These are phyloP conservation scores for Magallana ariakensis DNA, from an alignment of 1,140 invertebrate genomes.

Conservation along the genomic window DNA sequence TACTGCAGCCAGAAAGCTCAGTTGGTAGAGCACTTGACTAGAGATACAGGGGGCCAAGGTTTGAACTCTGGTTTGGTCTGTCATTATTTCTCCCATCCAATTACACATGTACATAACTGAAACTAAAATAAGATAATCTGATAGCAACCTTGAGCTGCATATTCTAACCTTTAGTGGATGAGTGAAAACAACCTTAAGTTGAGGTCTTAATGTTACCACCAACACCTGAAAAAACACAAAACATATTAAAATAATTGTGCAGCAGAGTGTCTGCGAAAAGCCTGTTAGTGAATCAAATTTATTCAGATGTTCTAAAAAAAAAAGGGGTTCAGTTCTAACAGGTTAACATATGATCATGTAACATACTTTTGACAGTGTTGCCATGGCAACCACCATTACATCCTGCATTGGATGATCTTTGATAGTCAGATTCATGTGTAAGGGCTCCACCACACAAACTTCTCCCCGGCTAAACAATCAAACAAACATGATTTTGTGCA, in stretches of 20 bases:
- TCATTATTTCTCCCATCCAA: too few species aligned
- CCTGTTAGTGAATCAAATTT: neutral
- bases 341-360: neutral
- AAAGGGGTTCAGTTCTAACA: neutral
- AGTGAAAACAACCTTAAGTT: constrained; percentile 86
- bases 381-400: constrained; percentile 91
- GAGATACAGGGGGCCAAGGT: too few species aligned
- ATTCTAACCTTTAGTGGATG: constrained; percentile 81
- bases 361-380: constrained; percentile 91
- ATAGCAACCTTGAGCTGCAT: too few species aligned
- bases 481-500: neutral
- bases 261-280: neutral
- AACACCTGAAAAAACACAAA: constrained; percentile 84
- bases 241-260: neutral
- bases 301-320: neutral
- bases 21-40: too few species aligned
- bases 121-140: neutral
- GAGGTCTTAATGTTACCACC: constrained; percentile 90
- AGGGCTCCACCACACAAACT: constrained; percentile 93
- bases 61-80: too few species aligned
- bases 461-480: constrained; percentile 88
- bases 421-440: constrained; percentile 85
- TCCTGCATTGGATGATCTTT: constrained; percentile 87
- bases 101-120: too few species aligned
- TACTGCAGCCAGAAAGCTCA: too few species aligned